Evolutionary conservation across 2,888 invertebrate genomes (phyloP), one percentile per base, ranked within the genome.

Genomic region (Cloeon dipterum): DNA sequence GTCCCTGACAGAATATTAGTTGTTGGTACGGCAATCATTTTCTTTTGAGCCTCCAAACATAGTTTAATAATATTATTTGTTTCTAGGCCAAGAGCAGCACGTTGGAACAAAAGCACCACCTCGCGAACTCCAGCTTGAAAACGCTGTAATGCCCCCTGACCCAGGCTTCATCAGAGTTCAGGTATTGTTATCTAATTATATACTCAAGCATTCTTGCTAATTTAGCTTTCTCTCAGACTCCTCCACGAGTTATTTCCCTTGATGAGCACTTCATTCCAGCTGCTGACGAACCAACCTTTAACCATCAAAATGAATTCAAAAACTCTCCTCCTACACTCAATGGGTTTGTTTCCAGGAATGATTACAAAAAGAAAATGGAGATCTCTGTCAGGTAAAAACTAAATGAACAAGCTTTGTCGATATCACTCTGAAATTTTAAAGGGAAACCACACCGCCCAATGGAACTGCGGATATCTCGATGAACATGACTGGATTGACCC

Each of bases 1-100:
- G 89, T 93, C 25, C 91, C 91, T 3, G 91, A 91, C 51, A 70
- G 88, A 51, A 91, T 93, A 54, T 65, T 91, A 45, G 78, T 91
- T 34, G 68, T 78, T 47, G 91, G 91, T 52, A 71, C 73, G 55
- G n/a, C 70, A 71, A 49, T 70, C 11, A 16, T 25, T 10, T 17
- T 8, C 18, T 13, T 33, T 17, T 5, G 20, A n/a, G n/a, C n/a
- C n/a, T n/a, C n/a, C n/a, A 8, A 5, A 7, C 7, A 29, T 11
- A 29, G 29, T 29, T 29, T 29, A 5, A 11, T 29, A 21, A 19
- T 32, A 21, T 10, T 26, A 40, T 18, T 26, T 17, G 33, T 20
- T 50, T 54, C 37, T 47, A 77, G 81, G 64, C 38, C 61, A 62
- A 45, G 64, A 64, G 32, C 60, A 62, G 44, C 61, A 63, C 46